phyloP scores from a whole-genome alignment of 1,140 invertebrate genomes.

The Dysdera silvatica region DNA sequence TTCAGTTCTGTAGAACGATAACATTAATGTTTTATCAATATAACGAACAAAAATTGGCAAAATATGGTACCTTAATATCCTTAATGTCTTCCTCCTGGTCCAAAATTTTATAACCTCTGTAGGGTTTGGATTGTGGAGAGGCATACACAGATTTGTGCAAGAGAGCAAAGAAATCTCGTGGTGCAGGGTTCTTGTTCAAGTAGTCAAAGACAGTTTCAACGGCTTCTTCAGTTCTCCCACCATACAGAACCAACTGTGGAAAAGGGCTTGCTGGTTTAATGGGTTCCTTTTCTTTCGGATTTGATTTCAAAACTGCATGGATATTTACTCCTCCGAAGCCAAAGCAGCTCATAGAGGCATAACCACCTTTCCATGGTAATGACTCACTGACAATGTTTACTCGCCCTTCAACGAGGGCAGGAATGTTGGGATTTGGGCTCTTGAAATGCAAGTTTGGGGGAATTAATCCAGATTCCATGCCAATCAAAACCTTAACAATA shows the following conservation, averaged over 20 bases:
- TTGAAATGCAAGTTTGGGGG: conserved; percentile 85
- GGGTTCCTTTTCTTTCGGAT: conserved; percentile 50
- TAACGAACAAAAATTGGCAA: too few species aligned
- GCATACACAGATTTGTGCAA: conserved; percentile 62
- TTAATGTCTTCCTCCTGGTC: too few species aligned
- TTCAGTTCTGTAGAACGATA: too few species aligned
- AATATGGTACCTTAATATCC: too few species aligned
- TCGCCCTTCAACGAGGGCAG: conserved; percentile 71
- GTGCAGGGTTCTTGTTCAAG: conserved; percentile 46
- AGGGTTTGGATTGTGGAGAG: conserved; percentile 60
- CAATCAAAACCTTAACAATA: conserved; percentile 76
- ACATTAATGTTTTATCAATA: too few species aligned
- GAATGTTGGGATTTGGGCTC: conserved; percentile 77
- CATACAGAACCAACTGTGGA: conserved; percentile 65
- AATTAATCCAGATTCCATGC: conserved; percentile 77
- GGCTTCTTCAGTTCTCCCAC: conserved; percentile 74
- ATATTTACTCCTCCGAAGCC: conserved; percentile 96
- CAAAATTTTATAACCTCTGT: conserved; percentile 67
- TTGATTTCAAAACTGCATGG: conserved; percentile 73
- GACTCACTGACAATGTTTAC: conserved; percentile 54
- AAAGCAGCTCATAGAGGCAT: conserved; percentile 85
- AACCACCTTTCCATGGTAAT: conserved; percentile 29
- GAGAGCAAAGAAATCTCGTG: conserved; percentile 67
- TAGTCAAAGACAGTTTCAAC: conserved; percentile 60
- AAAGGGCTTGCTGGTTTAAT: conserved; percentile 27